Evolutionary conservation across 2,113 vertebrate species (phyloP), one percentile per base, ranked within the genome.

Genomic region (cat (Felis catus)): DNA sequence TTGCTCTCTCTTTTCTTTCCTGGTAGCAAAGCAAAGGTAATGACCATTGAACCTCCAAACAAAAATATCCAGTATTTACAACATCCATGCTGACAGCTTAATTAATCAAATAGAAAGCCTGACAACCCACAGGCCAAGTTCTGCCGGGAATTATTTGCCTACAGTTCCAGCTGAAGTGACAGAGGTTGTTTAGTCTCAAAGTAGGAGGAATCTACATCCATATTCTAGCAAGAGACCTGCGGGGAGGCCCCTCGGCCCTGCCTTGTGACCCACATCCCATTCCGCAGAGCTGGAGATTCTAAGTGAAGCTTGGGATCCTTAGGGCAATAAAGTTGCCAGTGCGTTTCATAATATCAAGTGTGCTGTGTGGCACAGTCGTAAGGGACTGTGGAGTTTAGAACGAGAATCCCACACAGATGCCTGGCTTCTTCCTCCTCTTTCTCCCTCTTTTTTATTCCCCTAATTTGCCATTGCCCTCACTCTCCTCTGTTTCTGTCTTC

Each of bases 1-100:
- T 29, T 66, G 71, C 25, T 33, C 13, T 86, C 16, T 76, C 82
- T 95, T 91, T 79, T 93, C 31, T 92, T 16, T 91, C 73, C n/a
- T 39, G 21, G 3, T 48, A 51, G 83, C 70, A 51, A 66, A 58
- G 21, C 58, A 93, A 88, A 96, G 41, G 48, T 16, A 80, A 63
- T 7, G 18, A 29, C 61, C 25, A 13, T 29, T 36, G 63, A 65
- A 33, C 33, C 19, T 70, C 63, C 5, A 63, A 83, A 74, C 74
- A 89, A 63, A 83, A 61, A 78, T 79, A 48, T 45, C 21, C 81
- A 45, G n/a, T 31, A 33, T 86, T 39, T 65, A 23, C 19, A 18
- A 13, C 15, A 55, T 36, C 45, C 18, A 10, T 65, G 8, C 76
- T 41, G n/a, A 68, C 48, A 73, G 41, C 63, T 84, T 81, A 39